These are phyloP conservation scores for Zaprionus gabonicus DNA, from an alignment of 1,140 invertebrate species.

Conservation along the genomic window DNA sequence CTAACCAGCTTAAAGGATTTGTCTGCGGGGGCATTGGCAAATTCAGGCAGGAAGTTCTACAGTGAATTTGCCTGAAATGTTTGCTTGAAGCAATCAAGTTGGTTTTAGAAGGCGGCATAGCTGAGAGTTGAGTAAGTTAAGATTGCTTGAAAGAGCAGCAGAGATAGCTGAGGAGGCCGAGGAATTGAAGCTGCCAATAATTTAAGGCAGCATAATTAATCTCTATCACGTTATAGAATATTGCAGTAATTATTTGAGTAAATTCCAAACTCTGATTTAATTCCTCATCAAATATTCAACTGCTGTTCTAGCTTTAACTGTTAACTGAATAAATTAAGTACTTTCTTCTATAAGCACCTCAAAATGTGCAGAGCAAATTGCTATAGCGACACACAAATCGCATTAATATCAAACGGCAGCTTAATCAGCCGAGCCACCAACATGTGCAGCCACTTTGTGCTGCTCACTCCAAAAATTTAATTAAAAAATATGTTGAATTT, in stretches of 20 bases:
- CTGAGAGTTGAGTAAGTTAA: neutral
- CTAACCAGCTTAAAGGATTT: conserved; percentile 55
- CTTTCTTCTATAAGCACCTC: neutral
- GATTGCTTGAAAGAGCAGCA: neutral
- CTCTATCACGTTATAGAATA: neutral
- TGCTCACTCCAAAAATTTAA: neutral
- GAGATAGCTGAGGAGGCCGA: neutral
- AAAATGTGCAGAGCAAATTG: neutral
- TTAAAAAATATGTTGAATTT: neutral
- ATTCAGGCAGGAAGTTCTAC: conserved; percentile 22
- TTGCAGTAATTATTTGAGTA: neutral
- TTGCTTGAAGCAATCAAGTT: conserved; percentile 13
- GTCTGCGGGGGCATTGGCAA: conserved; percentile 4
- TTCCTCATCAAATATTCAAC: neutral
- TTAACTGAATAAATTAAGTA: neutral
- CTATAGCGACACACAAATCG: conserved; percentile 6
- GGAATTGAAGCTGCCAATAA: neutral
- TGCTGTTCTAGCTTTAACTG: neutral
- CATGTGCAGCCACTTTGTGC: conserved; percentile 1
- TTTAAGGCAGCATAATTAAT: neutral
- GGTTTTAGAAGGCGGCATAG: neutral
- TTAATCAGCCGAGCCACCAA: neutral
- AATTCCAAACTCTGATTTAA: too few relatives aligned
- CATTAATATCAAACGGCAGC: neutral
- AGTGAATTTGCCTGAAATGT: conserved; percentile 6